Evolutionary conservation across 2,797 vertebrate species (phyloP), one percentile per base, ranked within the genome.

Genomic region (Furcifer pardalis): DNA sequence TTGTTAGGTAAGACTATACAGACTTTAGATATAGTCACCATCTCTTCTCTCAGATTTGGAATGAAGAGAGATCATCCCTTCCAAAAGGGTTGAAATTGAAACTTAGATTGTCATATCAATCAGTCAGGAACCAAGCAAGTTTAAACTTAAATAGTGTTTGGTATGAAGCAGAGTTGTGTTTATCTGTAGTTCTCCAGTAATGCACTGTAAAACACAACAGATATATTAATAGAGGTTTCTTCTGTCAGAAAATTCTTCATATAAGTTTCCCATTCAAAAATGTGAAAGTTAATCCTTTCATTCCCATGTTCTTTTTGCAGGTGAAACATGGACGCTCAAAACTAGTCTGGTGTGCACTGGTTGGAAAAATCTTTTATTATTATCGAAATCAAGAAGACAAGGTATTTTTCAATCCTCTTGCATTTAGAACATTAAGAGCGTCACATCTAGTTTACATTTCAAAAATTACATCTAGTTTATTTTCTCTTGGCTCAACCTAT

Each of bases 261-360:
- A 25, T 82, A 76, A 72, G 15, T 7, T 79, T 83, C 73, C 9
- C 40, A 62, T 62, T 27, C 30, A 69, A 77, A 84, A 19, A 21
- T 3, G 3, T 15, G 76, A 37, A 27, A 85, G 86, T 42, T 2
- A 75, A 8, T 84, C 15, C 49, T 78, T 78, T 30, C 19, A n/a
- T 91, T 82, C 75, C 6, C 89, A 88, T 93, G 73, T 85, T 25
- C 10, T 90, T 82, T 78, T 86, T 90, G 42, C 93, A 99, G 98
- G 98, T 99, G 86, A 99, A 98, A 92, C 98, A 99, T 12, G 98
- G 98, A 82, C 98, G 97, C 94, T 99, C 98, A 25, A 99, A 99
- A 93, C 96, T 98, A 94, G 97, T 99, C 81, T 99, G 98, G 98
- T 98, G 98, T 65, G 95, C 97, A 52, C 93, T 99, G 84, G 92